phyloP scores from a whole-genome alignment of 2,797 vertebrate species.

The Ctenopoma multispine region DNA sequence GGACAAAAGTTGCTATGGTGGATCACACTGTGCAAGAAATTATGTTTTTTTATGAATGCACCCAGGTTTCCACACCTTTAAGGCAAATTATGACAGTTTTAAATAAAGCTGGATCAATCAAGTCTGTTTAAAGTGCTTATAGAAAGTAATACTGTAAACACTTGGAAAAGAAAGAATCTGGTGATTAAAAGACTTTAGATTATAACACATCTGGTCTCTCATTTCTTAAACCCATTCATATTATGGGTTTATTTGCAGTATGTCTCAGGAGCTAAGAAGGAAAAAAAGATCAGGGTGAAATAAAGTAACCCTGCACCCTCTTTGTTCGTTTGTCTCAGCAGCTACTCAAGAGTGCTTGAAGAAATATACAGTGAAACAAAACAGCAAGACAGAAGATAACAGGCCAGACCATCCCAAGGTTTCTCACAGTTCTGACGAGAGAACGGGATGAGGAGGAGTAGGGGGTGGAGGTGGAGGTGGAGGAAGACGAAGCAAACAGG shows the following conservation, averaged over 20 bases:
- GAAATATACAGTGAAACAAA: constrained; percentile 57
- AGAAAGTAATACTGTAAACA: constrained; percentile 16
- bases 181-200: constrained; percentile 25
- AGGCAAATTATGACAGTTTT: constrained; percentile 34
- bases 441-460: constrained; percentile 21
- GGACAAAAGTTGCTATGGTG: constrained; percentile 15
- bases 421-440: constrained; percentile 43
- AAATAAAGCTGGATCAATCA: constrained; percentile 44
- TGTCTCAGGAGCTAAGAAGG: background rate
- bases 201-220: constrained; percentile 23
- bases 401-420: constrained; percentile 59
- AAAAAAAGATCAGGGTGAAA: constrained; percentile 2
- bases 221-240: constrained; percentile 27
- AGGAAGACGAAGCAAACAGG: constrained; percentile 18
- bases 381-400: constrained; percentile 41
- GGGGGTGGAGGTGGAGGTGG: constrained; percentile 4
- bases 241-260: background rate
- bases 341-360: constrained; percentile 53
- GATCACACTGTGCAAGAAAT: constrained; percentile 20
- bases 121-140: constrained; percentile 21
- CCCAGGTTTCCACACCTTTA: constrained; percentile 19
- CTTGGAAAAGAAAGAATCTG: constrained; percentile 32
- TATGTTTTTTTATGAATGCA: background rate
- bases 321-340: constrained; percentile 54
- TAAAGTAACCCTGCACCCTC: constrained; percentile 33